A percentile compares a stretch with the other conserved stretches of the same genome.
phyloP scores from a whole-genome alignment of 1,140 invertebrate species.

The Bactericera cockerelli region DNA sequence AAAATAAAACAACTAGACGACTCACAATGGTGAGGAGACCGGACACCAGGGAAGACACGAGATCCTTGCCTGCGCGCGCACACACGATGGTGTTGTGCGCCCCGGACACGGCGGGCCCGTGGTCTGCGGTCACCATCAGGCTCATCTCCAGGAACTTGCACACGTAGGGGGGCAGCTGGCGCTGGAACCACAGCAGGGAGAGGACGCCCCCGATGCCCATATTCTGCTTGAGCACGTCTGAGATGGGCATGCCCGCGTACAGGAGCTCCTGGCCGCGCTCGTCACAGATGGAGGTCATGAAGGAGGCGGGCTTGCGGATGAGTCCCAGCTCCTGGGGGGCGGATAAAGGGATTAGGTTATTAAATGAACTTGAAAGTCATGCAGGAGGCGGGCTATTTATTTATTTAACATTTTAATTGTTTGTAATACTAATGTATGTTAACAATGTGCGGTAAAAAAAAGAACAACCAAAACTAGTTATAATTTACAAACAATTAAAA shows the following conservation, averaged over 20 bases:
- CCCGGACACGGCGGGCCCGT: slow-evolving; percentile 96
- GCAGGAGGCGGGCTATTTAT: slow-evolving; percentile 97
- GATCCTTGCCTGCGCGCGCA: slow-evolving; percentile 95
- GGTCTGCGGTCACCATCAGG: slow-evolving; percentile 97
- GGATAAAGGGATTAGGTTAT: too few relatives aligned
- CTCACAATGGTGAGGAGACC: slow-evolving; percentile 94
- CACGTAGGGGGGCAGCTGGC: slow-evolving; percentile 81
- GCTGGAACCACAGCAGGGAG: slow-evolving; percentile 95
- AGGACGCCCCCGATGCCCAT: slow-evolving; percentile 96
- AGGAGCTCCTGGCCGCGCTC: slow-evolving; percentile 94
- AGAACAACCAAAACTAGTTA: too few relatives aligned
- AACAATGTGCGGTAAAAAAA: too few relatives aligned
- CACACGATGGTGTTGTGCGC: slow-evolving; percentile 99
- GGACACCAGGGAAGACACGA: slow-evolving; percentile 90
- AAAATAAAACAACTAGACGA: too few relatives aligned
- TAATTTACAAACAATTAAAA: too few relatives aligned
- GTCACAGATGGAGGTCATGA: slow-evolving; percentile 99
- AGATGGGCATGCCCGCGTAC: slow-evolving; percentile 98
- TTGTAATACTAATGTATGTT: too few relatives aligned
- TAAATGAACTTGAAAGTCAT: too few relatives aligned
- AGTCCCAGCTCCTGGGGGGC: slow-evolving; percentile 74
- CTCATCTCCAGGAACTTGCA: slow-evolving; percentile 99
- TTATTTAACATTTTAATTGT: too few relatives aligned
- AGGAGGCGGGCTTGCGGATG: slow-evolving; percentile 96
- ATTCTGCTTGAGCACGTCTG: slow-evolving; percentile 71